These are phyloP conservation scores for Temnothorax rugatulus DNA, from an alignment of 2,888 invertebrate genomes.

Conservation along the genomic window DNA sequence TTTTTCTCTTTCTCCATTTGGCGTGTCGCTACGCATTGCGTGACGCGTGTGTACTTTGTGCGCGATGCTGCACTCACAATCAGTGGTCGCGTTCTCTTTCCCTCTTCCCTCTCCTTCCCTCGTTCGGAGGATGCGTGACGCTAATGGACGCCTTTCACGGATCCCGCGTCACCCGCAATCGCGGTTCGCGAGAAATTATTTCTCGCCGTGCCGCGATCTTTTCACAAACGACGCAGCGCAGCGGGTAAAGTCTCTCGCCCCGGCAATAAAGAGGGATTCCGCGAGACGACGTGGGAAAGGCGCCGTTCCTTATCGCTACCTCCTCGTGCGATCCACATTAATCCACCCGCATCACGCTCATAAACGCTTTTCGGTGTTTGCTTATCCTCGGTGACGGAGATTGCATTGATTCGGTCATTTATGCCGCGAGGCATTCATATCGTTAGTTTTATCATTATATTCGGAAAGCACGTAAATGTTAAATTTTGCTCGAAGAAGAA, in stretches of 20 bases:
- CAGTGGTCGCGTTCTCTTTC: constrained; percentile 14
- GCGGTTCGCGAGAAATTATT: constrained; percentile 55
- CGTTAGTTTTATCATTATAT: background rate
- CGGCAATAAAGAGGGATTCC: background rate
- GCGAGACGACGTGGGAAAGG: constrained; percentile 38
- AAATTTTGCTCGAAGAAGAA: background rate
- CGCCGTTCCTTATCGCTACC: background rate
- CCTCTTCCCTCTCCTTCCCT: background rate
- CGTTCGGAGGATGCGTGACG: constrained; percentile 68
- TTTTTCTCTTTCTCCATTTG: too few species aligned
- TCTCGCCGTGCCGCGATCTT: constrained; percentile 44
- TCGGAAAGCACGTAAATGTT: background rate
- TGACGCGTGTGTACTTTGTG: constrained; percentile 35
- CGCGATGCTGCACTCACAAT: constrained; percentile 19
- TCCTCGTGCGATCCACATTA: constrained; percentile 24
- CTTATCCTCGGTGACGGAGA: constrained; percentile 4
- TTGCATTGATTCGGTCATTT: constrained; percentile 1
- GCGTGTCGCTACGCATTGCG: constrained; percentile 51
- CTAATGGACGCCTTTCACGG: constrained; percentile 70
- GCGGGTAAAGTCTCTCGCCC: background rate
- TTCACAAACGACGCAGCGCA: constrained; percentile 16
- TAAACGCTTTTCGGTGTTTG: constrained; percentile 39
- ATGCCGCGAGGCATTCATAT: background rate
- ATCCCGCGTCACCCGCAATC: constrained; percentile 53
- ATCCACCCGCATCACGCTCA: background rate